Conservation (phyloP, 1,140 invertebrate genomes). For the Saxidomus purpurata region DNA sequence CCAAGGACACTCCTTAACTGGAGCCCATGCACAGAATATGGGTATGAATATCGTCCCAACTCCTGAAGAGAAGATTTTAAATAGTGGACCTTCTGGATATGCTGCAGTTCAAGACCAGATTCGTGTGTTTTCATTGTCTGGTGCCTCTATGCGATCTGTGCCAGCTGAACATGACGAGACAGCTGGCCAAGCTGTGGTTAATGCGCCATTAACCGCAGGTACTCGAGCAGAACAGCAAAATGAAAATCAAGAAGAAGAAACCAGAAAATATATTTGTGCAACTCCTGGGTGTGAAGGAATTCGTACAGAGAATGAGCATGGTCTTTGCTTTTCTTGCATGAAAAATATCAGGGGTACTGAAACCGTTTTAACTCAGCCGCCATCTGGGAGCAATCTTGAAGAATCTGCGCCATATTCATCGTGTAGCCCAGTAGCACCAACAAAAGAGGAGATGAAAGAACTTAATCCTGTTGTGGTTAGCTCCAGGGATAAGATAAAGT, state of each 20-base stretch:
- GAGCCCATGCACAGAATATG: neutral
- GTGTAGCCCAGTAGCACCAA: neutral
- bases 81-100: constrained; percentile 12
- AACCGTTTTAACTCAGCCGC: neutral
- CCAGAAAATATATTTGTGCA: constrained; percentile 68
- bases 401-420: constrained; percentile 8
- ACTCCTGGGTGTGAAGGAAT: constrained; percentile 72
- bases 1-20: neutral
- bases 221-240: neutral
- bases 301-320: constrained; percentile 42
- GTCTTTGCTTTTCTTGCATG: constrained; percentile 53
- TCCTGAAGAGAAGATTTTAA: constrained; percentile 31
- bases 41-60: constrained; percentile 26
- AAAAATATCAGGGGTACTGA: neutral
- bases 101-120: neutral
- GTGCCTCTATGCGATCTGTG: constrained; percentile 35
- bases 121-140: neutral
- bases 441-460: constrained; percentile 51
- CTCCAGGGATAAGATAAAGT: constrained; percentile 72
- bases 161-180: constrained; percentile 45
- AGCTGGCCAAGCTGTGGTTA: neutral
- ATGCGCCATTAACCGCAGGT: neutral
- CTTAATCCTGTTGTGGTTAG: constrained; percentile 68
- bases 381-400: constrained; percentile 8
- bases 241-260: neutral